These are phyloP conservation scores for Cremastinae sp. DNA, from an alignment of 2,888 invertebrate genomes.

Conservation along the genomic window DNA sequence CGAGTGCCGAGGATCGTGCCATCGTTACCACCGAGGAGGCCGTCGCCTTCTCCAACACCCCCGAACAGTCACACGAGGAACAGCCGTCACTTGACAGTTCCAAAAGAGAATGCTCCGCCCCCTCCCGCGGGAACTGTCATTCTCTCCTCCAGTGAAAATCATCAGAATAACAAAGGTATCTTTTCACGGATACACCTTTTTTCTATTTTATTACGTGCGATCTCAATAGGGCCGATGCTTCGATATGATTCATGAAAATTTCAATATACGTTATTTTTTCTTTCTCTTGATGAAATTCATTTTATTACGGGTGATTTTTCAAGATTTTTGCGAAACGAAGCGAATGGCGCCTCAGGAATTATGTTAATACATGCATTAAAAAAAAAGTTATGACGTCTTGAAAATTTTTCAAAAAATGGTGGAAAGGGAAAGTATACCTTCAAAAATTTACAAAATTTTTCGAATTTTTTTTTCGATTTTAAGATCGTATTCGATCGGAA, in stretches of 20 bases:
- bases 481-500: no score
- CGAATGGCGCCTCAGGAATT: no score
- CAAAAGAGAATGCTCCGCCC: conserved; percentile 81
- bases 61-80: conserved; percentile 73
- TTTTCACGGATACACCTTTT: neutral
- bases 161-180: conserved; percentile 76
- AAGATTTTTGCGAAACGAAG: no score
- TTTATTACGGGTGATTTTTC: no score
- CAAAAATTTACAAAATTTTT: no score
- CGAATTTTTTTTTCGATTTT: no score
- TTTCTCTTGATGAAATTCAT: neutral
- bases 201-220: neutral
- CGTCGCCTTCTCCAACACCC: conserved; percentile 80
- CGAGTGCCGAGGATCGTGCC: conserved; percentile 80
- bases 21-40: conserved; percentile 85
- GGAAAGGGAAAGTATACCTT: no score
- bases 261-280: neutral
- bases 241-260: no score
- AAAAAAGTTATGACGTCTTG: no score
- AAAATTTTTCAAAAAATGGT: no score
- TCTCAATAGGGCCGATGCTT: neutral
- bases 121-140: conserved; percentile 76
- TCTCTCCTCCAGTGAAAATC: conserved; percentile 72
- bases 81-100: conserved; percentile 78
- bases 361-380: no score